Percentiles rank a stretch among this genome's conserved stretches.
phyloP scores from a whole-genome alignment of 1,140 invertebrate species.

The Lysiphlebus fabarum region DNA sequence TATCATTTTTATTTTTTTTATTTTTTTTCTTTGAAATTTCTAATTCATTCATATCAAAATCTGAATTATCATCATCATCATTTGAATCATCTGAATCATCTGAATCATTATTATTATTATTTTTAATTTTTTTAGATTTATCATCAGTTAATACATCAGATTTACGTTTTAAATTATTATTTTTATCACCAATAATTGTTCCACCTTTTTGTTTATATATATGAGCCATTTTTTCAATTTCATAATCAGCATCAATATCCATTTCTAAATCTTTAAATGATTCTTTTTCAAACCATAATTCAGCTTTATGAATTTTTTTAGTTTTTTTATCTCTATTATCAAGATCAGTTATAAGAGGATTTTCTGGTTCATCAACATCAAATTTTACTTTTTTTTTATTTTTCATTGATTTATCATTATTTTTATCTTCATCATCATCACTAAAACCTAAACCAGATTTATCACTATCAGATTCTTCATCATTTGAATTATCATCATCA shows the following conservation, averaged over 20 bases:
- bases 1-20: slow-evolving; percentile 46
- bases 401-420: slow-evolving; percentile 28
- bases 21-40: slow-evolving; percentile 34
- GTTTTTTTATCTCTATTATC: slow-evolving; percentile 72
- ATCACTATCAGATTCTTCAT: slow-evolving; percentile 56
- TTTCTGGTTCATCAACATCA: slow-evolving; percentile 48
- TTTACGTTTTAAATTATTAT: slow-evolving; percentile 59
- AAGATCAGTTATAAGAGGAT: slow-evolving; percentile 84
- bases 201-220: slow-evolving; percentile 71
- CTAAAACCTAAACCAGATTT: slow-evolving; percentile 65
- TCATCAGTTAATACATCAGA: slow-evolving; percentile 61
- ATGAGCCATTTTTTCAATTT: slow-evolving; percentile 76
- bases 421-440: slow-evolving; percentile 55
- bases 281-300: slow-evolving; percentile 89
- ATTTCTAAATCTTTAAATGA: slow-evolving; percentile 78
- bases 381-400: slow-evolving; percentile 50
- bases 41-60: slow-evolving; percentile 62
- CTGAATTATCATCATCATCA: slow-evolving; percentile 57
- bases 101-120: slow-evolving; percentile 26
- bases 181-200: slow-evolving; percentile 56
- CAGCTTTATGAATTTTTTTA: slow-evolving; percentile 71
- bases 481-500: slow-evolving; percentile 44
- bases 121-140: slow-evolving; percentile 37
- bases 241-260: slow-evolving; percentile 82
- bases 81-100: slow-evolving; percentile 41